phyloP scores from a whole-genome alignment of 2,888 invertebrate genomes.

The Drosophila helvetica region DNA sequence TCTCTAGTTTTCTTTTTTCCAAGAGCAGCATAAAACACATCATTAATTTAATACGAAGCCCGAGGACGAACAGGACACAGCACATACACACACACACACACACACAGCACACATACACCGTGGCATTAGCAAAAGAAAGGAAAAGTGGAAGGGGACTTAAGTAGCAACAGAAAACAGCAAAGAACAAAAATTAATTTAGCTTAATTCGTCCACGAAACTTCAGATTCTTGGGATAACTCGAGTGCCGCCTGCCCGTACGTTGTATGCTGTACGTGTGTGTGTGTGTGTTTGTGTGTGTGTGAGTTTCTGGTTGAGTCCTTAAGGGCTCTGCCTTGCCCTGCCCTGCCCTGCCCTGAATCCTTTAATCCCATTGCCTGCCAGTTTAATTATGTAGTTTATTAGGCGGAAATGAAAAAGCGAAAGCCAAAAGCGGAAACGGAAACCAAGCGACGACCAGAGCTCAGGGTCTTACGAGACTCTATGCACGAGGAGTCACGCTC shows the following conservation, averaged over 20 bases:
- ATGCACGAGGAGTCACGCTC: conserved; percentile 20
- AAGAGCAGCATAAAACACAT: conserved; percentile 74
- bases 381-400: conserved; percentile 83
- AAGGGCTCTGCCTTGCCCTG: conserved; percentile 23
- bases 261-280: conserved; percentile 18
- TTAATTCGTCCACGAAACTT: conserved; percentile 77
- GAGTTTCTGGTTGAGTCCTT: conserved; percentile 27
- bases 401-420: conserved; percentile 82
- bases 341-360: conserved; percentile 53
- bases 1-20: conserved; percentile 18
- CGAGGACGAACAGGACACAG: conserved; percentile 4
- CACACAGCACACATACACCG: neutral
- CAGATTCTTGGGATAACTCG: conserved; percentile 33
- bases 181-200: conserved; percentile 80
- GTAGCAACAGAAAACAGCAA: conserved; percentile 56
- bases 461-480: conserved; percentile 30
- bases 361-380: conserved; percentile 82
- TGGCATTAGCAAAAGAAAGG: conserved; percentile 22
- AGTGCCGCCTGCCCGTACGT: conserved; percentile 20
- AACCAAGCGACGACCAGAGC: conserved; percentile 51
- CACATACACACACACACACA: neutral
- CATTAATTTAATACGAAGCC: conserved; percentile 74
- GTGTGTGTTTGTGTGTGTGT: conserved; percentile 18
- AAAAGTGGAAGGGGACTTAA: conserved; percentile 63
- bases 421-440: conserved; percentile 76